Conservation (phyloP, 1,140 invertebrate genomes). For the Platyscapa corneri region DNA sequence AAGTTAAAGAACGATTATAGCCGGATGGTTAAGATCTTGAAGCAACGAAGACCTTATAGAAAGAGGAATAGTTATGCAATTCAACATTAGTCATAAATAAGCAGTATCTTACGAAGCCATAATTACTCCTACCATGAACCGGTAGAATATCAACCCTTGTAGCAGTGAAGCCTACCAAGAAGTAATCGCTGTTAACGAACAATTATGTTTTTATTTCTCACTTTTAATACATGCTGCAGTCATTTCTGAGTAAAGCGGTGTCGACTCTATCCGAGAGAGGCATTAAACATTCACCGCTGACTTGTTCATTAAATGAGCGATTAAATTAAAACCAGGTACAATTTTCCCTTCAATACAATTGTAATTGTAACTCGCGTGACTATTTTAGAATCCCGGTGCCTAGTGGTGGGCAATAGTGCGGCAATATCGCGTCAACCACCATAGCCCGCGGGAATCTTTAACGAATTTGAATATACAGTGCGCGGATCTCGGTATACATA, state of each 20-base stretch:
- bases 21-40: too few relatives aligned
- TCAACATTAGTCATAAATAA: not conserved
- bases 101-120: not conserved
- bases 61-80: not conserved
- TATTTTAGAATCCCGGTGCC: conserved; percentile 8
- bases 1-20: too few relatives aligned
- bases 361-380: not conserved
- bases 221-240: not conserved
- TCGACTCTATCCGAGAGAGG: not conserved
- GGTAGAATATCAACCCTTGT: not conserved
- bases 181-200: not conserved
- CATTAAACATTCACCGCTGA: not conserved
- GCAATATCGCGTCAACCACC: not conserved
- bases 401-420: not conserved
- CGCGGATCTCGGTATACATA: not conserved
- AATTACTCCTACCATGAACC: not conserved
- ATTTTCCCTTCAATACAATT: not conserved
- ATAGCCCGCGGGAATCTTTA: conserved; percentile 38
- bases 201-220: not conserved
- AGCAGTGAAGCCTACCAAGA: not conserved
- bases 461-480: conserved; percentile 48
- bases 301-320: conserved; percentile 22
- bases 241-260: not conserved
- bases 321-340: conserved; percentile 24
- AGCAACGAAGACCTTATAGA: too few relatives aligned